These are phyloP conservation scores for Saccopteryx leptura DNA, from an alignment of 2,113 vertebrate genomes.

Conservation along the genomic window DNA sequence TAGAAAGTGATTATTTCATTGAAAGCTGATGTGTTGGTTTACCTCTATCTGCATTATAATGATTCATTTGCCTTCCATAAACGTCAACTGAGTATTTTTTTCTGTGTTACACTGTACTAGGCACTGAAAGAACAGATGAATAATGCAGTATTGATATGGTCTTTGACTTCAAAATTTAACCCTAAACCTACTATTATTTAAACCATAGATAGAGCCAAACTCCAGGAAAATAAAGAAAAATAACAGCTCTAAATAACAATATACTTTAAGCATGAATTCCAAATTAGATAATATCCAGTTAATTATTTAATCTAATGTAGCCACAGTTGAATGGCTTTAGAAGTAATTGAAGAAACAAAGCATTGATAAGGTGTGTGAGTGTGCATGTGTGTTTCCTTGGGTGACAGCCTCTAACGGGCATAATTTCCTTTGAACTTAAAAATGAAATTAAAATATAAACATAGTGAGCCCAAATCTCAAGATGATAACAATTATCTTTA, in stretches of 20 bases:
- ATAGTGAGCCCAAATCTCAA: neutral
- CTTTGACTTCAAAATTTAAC: slow-evolving; percentile 6
- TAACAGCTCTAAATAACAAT: slow-evolving; percentile 44
- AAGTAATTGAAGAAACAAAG: slow-evolving; percentile 78
- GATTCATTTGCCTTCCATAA: slow-evolving; percentile 13
- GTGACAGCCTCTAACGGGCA: neutral
- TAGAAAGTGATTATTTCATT: neutral
- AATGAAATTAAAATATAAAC: neutral
- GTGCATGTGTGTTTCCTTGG: neutral
- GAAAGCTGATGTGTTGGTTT: neutral
- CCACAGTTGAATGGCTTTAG: slow-evolving; percentile 76
- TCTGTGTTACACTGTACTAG: neutral
- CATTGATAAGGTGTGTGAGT: slow-evolving; percentile 55
- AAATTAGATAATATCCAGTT: slow-evolving; percentile 67
- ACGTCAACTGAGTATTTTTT: neutral
- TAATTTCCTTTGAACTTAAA: slow-evolving; percentile 43
- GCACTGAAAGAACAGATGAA: neutral
- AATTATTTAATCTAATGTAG: slow-evolving; percentile 57
- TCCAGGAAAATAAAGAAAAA: slow-evolving; percentile 8
- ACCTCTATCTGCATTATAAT: neutral
- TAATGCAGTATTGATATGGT: neutral
- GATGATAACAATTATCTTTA: neutral
- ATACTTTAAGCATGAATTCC: slow-evolving; percentile 63
- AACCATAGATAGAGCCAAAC: neutral
- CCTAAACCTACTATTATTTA: neutral